Conservation (phyloP, 2,888 invertebrate species). For the Drosophila mimica region DNA sequence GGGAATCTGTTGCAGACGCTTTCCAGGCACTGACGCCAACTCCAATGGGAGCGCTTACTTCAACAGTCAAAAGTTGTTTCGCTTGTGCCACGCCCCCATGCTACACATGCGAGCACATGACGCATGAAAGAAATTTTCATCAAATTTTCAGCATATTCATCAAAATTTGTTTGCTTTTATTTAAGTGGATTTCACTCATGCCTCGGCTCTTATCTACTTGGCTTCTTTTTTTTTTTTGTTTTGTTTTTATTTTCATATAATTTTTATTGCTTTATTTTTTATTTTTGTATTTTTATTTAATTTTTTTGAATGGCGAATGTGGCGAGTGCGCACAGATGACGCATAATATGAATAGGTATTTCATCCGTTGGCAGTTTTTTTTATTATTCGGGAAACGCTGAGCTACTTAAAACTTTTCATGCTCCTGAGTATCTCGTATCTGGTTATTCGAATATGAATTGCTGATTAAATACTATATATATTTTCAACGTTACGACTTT, state of each 20-base stretch:
- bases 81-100: conserved; percentile 8
- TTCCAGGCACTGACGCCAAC: conserved; percentile 50
- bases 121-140: conserved; percentile 38
- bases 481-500: conserved; percentile 5
- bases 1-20: conserved; percentile 37
- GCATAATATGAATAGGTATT: conserved; percentile 30
- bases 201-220: conserved; percentile 13
- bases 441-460: conserved; percentile 9
- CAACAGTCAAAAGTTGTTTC: conserved; percentile 47
- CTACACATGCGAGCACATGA: conserved; percentile 1
- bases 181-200: conserved; percentile 11
- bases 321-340: conserved; percentile 10
- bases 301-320: conserved; percentile 14
- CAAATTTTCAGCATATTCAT: conserved; percentile 71
- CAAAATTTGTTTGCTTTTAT: conserved; percentile 37
- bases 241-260: conserved; percentile 42
- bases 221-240: conserved; percentile 20
- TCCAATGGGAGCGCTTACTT: conserved; percentile 52
- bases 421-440: conserved; percentile 1
- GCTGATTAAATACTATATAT: conserved; percentile 27
- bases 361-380: not conserved
- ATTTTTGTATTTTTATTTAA: conserved; percentile 33
- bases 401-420: conserved; percentile 41
- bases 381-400: conserved; percentile 5
- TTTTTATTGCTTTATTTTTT: conserved; percentile 50